Conservation (phyloP, 1,140 invertebrate genomes). For the Ceratosolen fusciceps region DNA sequence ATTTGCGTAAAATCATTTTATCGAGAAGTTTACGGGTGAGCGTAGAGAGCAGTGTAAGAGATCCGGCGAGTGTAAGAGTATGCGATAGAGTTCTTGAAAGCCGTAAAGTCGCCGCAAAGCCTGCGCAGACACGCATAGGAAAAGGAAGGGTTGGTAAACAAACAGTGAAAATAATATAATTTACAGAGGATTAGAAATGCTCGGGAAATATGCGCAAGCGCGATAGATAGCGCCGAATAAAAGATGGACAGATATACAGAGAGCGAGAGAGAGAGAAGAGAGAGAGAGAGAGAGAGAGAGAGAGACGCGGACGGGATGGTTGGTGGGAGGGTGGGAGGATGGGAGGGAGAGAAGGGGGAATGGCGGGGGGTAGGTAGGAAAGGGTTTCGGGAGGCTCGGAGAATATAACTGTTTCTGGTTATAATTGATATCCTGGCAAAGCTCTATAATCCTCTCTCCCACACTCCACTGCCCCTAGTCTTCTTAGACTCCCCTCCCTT, state of each 20-base stretch:
- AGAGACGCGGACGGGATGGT: too few relatives aligned
- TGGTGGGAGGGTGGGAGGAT: too few relatives aligned
- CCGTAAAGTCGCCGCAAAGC: slow-evolving; percentile 70
- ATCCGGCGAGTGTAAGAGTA: not conserved
- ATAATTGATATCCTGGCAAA: slow-evolving; percentile 73
- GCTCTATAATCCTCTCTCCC: slow-evolving; percentile 67
- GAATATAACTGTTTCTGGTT: slow-evolving; percentile 70
- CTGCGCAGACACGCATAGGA: slow-evolving; percentile 61
- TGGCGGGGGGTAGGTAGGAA: slow-evolving; percentile 41
- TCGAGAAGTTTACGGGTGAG: slow-evolving; percentile 55
- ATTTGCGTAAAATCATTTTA: slow-evolving; percentile 55
- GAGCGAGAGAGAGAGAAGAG: too few relatives aligned
- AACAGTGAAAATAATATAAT: slow-evolving; percentile 72
- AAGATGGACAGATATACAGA: too few relatives aligned
- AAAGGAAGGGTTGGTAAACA: slow-evolving; percentile 66
- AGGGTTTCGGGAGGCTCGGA: slow-evolving; percentile 57
- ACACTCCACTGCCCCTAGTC: not conserved
- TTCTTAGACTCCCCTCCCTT: not conserved
- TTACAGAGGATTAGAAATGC: slow-evolving; percentile 70
- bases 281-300: too few relatives aligned
- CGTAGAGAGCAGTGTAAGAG: not conserved
- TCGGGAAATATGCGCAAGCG: slow-evolving; percentile 53
- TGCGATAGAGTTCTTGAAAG: slow-evolving; percentile 62
- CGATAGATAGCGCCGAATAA: slow-evolving; percentile 43
- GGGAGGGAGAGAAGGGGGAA: too few relatives aligned